phyloP scores from a whole-genome alignment of 2,888 invertebrate genomes.

The Disparrhopalites patrizii region DNA sequence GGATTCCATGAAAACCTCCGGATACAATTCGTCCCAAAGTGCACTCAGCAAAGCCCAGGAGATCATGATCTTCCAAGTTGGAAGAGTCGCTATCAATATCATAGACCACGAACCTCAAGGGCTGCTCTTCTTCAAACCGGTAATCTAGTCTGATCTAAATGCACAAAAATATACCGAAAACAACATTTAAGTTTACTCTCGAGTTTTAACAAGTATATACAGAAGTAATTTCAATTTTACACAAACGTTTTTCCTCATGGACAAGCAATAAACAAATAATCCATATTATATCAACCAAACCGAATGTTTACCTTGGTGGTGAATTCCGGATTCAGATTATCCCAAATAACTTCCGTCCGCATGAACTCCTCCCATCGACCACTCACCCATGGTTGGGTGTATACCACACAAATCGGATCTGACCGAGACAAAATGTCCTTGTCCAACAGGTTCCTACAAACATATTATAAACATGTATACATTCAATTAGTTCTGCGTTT shows the following conservation, averaged over 20 bases:
- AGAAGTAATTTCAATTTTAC: too few species aligned
- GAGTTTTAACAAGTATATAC: too few species aligned
- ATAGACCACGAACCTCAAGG: constrained; percentile 55
- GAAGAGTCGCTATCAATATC: constrained; percentile 51
- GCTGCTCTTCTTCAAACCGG: constrained; percentile 59
- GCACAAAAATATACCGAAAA: too few species aligned
- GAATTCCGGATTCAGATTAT: constrained; percentile 57
- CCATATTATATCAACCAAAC: too few species aligned
- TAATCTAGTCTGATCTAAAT: constrained; percentile 56
- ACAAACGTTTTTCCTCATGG: too few species aligned
- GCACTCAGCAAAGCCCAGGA: constrained; percentile 56
- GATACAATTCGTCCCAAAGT: constrained; percentile 56
- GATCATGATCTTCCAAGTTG: constrained; percentile 53
- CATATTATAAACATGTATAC: too few species aligned
- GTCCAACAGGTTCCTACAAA: constrained; percentile 54
- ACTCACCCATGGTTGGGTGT: constrained; percentile 50
- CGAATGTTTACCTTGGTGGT: constrained; percentile 55
- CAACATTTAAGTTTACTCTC: too few species aligned
- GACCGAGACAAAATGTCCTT: constrained; percentile 58
- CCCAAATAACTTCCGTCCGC: constrained; percentile 54
- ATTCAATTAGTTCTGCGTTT: too few species aligned
- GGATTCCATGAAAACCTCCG: constrained; percentile 49
- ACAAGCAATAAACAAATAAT: too few species aligned
- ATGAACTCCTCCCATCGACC: constrained; percentile 52
- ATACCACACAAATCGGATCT: constrained; percentile 57